Conservation (phyloP, 2,888 invertebrate species). For the Cheiracanthium punctorium region DNA sequence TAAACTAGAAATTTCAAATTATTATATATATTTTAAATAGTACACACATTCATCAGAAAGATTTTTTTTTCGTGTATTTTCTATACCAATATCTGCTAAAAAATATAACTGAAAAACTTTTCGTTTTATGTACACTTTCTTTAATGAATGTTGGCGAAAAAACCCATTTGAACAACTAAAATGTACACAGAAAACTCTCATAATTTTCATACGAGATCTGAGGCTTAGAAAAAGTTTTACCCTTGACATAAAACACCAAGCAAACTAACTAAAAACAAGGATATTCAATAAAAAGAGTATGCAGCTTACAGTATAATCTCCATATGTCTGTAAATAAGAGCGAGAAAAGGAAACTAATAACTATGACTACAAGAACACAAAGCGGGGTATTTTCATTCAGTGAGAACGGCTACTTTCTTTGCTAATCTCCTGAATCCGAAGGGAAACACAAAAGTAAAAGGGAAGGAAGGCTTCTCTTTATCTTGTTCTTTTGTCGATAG, state of each 20-base stretch:
- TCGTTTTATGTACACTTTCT: too few species aligned
- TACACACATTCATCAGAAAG: too few species aligned
- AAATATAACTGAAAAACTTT: too few species aligned
- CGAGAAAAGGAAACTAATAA: conserved; percentile 7
- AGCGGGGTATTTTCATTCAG: neutral
- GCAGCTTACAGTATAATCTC: neutral
- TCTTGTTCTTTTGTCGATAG: neutral
- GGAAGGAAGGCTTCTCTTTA: neutral
- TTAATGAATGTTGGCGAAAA: too few species aligned
- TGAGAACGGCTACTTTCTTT: neutral
- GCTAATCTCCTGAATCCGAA: neutral
- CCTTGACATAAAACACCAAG: neutral
- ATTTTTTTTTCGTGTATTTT: too few species aligned
- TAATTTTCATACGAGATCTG: too few species aligned
- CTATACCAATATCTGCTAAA: too few species aligned
- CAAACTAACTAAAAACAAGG: neutral
- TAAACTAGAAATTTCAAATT: too few species aligned
- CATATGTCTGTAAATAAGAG: neutral
- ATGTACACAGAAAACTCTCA: too few species aligned
- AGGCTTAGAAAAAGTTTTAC: neutral
- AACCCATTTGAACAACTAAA: too few species aligned
- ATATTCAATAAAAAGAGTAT: neutral
- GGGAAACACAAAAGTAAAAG: neutral
- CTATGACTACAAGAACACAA: neutral
- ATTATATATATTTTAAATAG: too few species aligned